Evolutionary conservation across 1,140 invertebrate genomes (phyloP).

Genomic region (Sycophila sp.): DNA sequence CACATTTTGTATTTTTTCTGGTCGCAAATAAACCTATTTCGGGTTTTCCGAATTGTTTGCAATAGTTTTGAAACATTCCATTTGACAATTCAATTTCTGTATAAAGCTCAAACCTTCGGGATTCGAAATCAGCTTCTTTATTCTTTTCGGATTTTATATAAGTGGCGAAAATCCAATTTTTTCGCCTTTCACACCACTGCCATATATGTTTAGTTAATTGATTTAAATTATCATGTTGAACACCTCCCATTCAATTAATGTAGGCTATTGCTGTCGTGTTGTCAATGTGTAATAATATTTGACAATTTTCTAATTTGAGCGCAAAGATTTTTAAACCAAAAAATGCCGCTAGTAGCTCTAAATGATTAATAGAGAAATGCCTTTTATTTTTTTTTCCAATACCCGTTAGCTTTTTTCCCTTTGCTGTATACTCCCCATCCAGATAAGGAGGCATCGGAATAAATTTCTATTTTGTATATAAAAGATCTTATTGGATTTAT

Average conservation of each 20-base stretch:
- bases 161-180: constrained; percentile 43
- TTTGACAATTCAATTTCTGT: constrained; percentile 31
- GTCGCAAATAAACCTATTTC: constrained; percentile 37
- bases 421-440: constrained; percentile 38
- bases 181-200: constrained; percentile 44
- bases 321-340: constrained; percentile 52
- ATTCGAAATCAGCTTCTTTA: constrained; percentile 42
- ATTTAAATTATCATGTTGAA: not conserved
- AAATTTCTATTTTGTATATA: constrained; percentile 40
- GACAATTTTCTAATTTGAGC: constrained; percentile 40
- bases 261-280: constrained; percentile 58
- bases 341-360: constrained; percentile 35
- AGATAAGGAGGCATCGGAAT: not conserved
- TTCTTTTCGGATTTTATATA: constrained; percentile 45
- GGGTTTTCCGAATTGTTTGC: constrained; percentile 29
- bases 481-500: constrained; percentile 56
- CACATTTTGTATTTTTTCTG: constrained; percentile 21
- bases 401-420: constrained; percentile 26
- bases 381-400: constrained; percentile 10
- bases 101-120: constrained; percentile 23
- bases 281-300: constrained; percentile 54
- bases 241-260: constrained; percentile 52
- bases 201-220: constrained; percentile 31
- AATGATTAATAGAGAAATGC: constrained; percentile 7
- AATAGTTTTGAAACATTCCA: constrained; percentile 31